phyloP scores from a whole-genome alignment of 2,113 vertebrate species.

The Fulica atra region DNA sequence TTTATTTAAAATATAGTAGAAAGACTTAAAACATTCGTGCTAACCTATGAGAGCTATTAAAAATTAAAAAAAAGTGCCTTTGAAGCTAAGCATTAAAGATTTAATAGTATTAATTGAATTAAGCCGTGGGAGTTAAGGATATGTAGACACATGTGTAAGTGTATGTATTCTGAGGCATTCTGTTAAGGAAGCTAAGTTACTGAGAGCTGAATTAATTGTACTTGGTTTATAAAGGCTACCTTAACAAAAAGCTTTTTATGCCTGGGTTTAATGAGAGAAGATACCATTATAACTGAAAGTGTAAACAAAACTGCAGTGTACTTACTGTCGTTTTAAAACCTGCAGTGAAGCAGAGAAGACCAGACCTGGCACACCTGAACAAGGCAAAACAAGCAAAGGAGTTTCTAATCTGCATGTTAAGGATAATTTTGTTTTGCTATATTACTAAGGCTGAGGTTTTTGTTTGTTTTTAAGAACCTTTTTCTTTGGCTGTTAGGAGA shows the following conservation, averaged over 20 bases:
- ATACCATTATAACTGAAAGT: not conserved
- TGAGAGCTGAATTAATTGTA: not conserved
- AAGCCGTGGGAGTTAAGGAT: conserved; percentile 56
- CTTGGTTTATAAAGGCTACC: not conserved
- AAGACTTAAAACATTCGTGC: not conserved
- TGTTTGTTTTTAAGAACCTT: not conserved
- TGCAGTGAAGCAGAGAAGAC: not conserved
- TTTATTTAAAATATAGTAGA: conserved; percentile 56
- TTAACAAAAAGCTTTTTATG: conserved; percentile 1
- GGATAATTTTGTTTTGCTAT: not conserved
- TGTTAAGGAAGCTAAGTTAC: not conserved
- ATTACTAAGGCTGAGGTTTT: not conserved
- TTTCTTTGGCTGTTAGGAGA: not conserved
- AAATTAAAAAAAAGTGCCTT: conserved; percentile 30
- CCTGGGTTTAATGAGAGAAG: not conserved
- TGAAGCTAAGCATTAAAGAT: conserved; percentile 68
- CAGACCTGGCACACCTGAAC: not conserved
- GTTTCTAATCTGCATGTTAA: not conserved
- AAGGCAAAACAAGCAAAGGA: not conserved
- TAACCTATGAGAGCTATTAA: conserved; percentile 58
- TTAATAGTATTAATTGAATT: conserved; percentile 64
- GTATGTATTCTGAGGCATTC: not conserved
- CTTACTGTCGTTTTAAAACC: not conserved
- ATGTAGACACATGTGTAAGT: conserved; percentile 52
- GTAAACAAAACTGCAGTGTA: not conserved